phyloP scores from a whole-genome alignment of 2,113 vertebrate genomes.

The Apaloderma vittatum region DNA sequence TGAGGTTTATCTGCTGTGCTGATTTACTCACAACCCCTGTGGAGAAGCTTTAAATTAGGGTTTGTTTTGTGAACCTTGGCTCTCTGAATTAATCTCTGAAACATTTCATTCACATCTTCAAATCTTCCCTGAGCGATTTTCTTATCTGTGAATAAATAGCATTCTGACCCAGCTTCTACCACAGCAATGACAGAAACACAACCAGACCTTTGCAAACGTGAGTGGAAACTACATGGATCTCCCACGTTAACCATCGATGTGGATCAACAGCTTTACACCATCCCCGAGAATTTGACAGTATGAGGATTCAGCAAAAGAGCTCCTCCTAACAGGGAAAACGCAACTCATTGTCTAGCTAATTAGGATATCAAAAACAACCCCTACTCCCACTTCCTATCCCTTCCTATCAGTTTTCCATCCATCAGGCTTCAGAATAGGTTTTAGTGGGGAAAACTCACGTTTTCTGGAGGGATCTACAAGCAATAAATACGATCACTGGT shows the following conservation, averaged over 20 bases:
- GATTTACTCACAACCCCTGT: neutral
- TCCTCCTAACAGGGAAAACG: neutral
- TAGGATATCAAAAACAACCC: neutral
- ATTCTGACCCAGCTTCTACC: neutral
- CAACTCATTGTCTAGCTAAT: neutral
- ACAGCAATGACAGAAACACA: neutral
- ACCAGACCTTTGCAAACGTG: neutral
- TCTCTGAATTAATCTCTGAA: constrained; percentile 7
- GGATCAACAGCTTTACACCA: neutral
- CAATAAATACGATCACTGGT: neutral
- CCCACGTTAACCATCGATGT: neutral
- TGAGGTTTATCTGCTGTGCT: neutral
- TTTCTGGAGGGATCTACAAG: neutral
- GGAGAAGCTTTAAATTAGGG: neutral
- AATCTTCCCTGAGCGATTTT: constrained; percentile 7
- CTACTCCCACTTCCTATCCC: neutral
- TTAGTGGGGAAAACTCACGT: neutral
- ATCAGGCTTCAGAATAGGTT: neutral
- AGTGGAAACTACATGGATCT: neutral
- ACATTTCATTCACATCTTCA: neutral
- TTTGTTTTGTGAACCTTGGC: neutral
- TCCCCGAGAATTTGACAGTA: neutral
- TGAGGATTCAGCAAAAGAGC: neutral
- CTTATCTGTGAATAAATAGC: neutral
- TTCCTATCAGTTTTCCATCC: neutral